Evolutionary conservation across 2,888 invertebrate genomes (phyloP).

Genomic region (Yponomeuta malinellus): DNA sequence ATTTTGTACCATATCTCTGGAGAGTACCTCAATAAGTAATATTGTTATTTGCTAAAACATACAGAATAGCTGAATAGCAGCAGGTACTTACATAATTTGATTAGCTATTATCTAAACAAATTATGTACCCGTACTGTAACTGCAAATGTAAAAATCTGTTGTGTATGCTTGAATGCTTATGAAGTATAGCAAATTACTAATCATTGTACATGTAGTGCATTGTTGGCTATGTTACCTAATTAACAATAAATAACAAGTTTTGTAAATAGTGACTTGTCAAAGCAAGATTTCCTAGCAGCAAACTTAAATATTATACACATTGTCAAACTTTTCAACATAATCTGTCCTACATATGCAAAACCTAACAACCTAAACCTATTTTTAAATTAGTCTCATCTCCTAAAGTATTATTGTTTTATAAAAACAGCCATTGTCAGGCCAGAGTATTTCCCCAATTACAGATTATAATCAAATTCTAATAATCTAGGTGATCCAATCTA

Average conservation of each 20-base stretch:
- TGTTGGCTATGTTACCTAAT: slow-evolving; percentile 4
- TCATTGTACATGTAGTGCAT: slow-evolving; percentile 13
- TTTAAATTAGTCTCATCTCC: no score
- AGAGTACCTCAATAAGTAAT: not conserved
- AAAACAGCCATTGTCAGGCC: no score
- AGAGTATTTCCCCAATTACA: no score
- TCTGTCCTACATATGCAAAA: no score
- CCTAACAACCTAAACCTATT: no score
- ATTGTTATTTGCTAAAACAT: not conserved
- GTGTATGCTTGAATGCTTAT: slow-evolving; percentile 2
- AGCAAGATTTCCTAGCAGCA: slow-evolving; percentile 23
- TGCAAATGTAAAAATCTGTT: not conserved
- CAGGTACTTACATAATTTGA: not conserved
- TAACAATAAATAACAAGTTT: slow-evolving; percentile 17
- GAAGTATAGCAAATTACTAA: slow-evolving; percentile 11
- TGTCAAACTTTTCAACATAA: slow-evolving; percentile 3
- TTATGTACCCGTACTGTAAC: not conserved
- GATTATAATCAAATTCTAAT: no score
- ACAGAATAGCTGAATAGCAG: not conserved
- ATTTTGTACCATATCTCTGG: not conserved
- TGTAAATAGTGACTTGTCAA: slow-evolving; percentile 23
- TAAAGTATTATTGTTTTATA: no score
- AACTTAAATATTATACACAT: slow-evolving; percentile 18
- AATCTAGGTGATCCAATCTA: not conserved
- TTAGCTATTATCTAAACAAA: not conserved